A percentile compares a stretch with the other conserved stretches of the same genome.
phyloP scores from a whole-genome alignment of 1,140 invertebrate genomes.

The Latrodectus geometricus region DNA sequence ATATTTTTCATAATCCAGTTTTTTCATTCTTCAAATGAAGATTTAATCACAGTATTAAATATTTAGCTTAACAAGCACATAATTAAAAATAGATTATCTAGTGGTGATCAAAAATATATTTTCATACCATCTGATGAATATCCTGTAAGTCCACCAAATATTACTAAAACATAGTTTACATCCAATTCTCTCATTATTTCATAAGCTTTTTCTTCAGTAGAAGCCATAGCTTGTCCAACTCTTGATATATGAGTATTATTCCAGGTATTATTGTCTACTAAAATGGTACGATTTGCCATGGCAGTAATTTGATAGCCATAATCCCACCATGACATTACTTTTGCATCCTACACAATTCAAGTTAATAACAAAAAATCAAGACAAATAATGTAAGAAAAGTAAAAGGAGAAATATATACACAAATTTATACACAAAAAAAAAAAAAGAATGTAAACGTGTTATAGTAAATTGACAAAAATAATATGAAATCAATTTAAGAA shows the following conservation, averaged over 20 bases:
- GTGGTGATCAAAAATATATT: conserved; percentile 29
- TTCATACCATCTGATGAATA: conserved; percentile 93
- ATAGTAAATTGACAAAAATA: too few relatives aligned
- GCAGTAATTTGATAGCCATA: conserved; percentile 99
- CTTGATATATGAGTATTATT: conserved; percentile 98
- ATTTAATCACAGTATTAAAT: neutral
- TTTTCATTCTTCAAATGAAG: neutral
- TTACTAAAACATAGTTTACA: conserved; percentile 97
- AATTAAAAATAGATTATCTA: neutral
- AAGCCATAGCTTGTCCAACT: conserved; percentile 98
- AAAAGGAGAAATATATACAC: too few relatives aligned
- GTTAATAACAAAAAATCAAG: too few relatives aligned
- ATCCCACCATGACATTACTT: conserved; percentile 99
- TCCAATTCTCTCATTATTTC: conserved; percentile 97
- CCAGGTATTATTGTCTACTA: conserved; percentile 99
- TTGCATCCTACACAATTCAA: conserved; percentile 78
- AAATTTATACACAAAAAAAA: too few relatives aligned
- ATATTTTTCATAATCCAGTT: neutral
- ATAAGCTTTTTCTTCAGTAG: conserved; percentile 94
- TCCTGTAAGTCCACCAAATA: conserved; percentile 97
- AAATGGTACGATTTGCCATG: conserved; percentile 97
- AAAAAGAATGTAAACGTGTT: too few relatives aligned
- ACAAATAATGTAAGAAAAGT: too few relatives aligned
- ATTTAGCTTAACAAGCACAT: neutral
- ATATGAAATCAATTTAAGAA: too few relatives aligned